Conservation (phyloP, 2,797 vertebrate species). For the Philypnodon macrostomus region DNA sequence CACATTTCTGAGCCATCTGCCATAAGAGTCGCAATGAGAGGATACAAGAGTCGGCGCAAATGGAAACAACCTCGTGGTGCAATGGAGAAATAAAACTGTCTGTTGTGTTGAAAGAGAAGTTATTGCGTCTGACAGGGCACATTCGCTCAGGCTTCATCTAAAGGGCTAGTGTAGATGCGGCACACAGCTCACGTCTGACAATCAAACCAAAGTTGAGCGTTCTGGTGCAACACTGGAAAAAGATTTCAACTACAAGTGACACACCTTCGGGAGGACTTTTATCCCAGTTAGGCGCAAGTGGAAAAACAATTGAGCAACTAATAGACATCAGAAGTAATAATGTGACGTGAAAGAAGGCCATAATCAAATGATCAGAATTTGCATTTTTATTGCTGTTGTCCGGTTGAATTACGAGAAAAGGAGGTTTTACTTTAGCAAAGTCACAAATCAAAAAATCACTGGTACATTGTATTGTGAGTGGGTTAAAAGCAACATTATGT, state of each 20-base stretch:
- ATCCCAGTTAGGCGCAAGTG: conserved; percentile 38
- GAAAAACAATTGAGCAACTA: conserved; percentile 45
- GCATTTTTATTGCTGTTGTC: conserved; percentile 71
- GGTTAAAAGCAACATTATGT: too few species aligned
- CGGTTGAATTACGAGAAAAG: conserved; percentile 39
- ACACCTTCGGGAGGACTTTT: conserved; percentile 40
- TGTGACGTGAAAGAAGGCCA: conserved; percentile 44
- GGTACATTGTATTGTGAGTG: too few species aligned
- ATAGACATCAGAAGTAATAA: conserved; percentile 43
- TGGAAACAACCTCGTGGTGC: conserved; percentile 58
- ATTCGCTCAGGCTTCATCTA: conserved; percentile 55
- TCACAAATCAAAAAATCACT: background rate
- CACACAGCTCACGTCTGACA: conserved; percentile 20
- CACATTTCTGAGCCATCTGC: conserved; percentile 47
- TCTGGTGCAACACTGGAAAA: conserved; percentile 23
- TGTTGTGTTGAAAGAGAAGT: conserved; percentile 47
- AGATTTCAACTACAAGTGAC: conserved; percentile 42
- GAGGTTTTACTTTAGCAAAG: conserved; percentile 7
- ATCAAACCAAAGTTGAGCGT: conserved; percentile 27
- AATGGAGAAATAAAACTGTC: conserved; percentile 58
- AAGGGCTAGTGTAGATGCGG: conserved; percentile 28
- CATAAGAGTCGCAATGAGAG: conserved; percentile 37
- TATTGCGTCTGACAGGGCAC: conserved; percentile 68
- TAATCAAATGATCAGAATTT: conserved; percentile 50
- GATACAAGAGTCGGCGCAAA: conserved; percentile 44